These are phyloP conservation scores for Passerculus sandwichensis DNA, from an alignment of 2,797 vertebrate species.

Conservation along the genomic window DNA sequence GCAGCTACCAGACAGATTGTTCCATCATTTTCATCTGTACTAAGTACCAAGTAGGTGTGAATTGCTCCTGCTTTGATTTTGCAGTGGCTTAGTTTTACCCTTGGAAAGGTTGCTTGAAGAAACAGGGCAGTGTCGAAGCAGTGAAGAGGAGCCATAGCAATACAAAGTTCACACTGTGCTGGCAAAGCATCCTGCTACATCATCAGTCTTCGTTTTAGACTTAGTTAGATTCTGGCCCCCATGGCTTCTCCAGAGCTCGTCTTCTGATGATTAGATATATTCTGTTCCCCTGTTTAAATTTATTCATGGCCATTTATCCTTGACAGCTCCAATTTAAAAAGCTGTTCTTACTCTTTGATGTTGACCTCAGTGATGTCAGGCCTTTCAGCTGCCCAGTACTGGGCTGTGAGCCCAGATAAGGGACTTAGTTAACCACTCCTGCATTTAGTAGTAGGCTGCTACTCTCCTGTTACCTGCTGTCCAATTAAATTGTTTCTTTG, in stretches of 20 bases:
- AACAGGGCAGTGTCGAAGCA: neutral
- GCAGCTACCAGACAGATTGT: neutral
- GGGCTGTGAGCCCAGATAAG: neutral
- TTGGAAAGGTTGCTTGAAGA: neutral
- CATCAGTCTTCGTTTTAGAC: neutral
- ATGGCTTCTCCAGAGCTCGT: neutral
- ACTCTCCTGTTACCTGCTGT: neutral
- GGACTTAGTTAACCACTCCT: neutral
- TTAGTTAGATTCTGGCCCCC: neutral
- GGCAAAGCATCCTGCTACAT: neutral
- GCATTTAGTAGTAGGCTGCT: neutral
- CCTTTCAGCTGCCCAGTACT: neutral
- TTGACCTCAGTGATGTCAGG: neutral
- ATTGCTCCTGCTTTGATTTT: neutral
- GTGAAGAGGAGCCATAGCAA: neutral
- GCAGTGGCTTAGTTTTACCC: neutral
- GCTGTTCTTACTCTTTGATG: conserved; percentile 13
- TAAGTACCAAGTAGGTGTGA: neutral
- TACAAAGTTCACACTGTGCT: neutral
- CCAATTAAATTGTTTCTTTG: neutral
- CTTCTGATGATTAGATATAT: neutral
- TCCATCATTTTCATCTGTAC: neutral
- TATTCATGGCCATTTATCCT: conserved; percentile 35
- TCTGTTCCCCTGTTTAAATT: neutral
- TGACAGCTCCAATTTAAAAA: neutral